A percentile compares a stretch with the other conserved stretches of the same genome.
Conservation (phyloP, 2,113 vertebrate genomes). For the Eubucco bourcierii region DNA sequence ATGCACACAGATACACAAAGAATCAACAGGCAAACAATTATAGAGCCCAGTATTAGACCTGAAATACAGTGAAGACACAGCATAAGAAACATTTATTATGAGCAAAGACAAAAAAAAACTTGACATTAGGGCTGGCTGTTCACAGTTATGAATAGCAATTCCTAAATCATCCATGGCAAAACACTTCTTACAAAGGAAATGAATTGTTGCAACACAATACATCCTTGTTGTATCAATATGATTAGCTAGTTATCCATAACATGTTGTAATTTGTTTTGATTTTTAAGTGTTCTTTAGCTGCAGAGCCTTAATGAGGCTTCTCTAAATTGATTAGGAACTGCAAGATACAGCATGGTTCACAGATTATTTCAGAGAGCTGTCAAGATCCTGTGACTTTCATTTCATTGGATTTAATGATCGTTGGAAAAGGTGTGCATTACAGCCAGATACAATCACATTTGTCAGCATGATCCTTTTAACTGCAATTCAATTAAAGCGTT, state of each 20-base stretch:
- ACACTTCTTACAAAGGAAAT: slow-evolving; percentile 71
- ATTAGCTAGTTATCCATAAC: slow-evolving; percentile 81
- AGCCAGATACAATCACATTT: slow-evolving; percentile 93
- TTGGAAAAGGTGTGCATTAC: slow-evolving; percentile 86
- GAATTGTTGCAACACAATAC: slow-evolving; percentile 74
- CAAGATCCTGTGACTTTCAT: slow-evolving; percentile 87
- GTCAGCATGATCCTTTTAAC: slow-evolving; percentile 97
- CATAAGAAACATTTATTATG: slow-evolving; percentile 58
- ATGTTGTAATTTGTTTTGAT: slow-evolving; percentile 86
- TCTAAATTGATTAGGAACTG: slow-evolving; percentile 90
- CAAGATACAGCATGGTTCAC: slow-evolving; percentile 78
- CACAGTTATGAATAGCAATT: slow-evolving; percentile 72
- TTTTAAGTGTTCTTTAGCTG: slow-evolving; percentile 81
- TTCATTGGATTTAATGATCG: slow-evolving; percentile 93
- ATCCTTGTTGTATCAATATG: slow-evolving; percentile 77
- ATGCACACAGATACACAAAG: background rate
- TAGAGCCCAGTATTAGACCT: slow-evolving; percentile 28
- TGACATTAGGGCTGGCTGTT: slow-evolving; percentile 44
- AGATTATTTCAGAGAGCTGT: slow-evolving; percentile 90
- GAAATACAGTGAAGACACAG: background rate
- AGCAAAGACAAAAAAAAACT: slow-evolving; percentile 38
- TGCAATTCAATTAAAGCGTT: slow-evolving; percentile 98
- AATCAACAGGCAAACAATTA: slow-evolving; percentile 40
- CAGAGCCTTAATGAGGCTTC: slow-evolving; percentile 80
- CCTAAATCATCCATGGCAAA: slow-evolving; percentile 74